Evolutionary conservation across 2,888 invertebrate genomes (phyloP), one percentile per base, ranked within the genome.

Genomic region (Apomyelois bistriatella): DNA sequence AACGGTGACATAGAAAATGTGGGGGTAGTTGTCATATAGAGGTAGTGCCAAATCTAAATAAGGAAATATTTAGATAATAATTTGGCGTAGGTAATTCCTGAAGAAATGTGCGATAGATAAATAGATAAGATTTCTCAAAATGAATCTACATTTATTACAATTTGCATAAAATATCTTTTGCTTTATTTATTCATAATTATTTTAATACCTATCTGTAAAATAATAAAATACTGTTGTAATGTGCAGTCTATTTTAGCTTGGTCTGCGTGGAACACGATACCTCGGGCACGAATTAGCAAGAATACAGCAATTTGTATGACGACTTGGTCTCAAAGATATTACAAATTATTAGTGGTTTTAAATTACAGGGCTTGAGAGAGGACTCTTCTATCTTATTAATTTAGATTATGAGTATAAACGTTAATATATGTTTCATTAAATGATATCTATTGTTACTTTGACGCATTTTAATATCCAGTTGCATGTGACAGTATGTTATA

Each of bases 271-370:
- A 46, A 46, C 10, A 30, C 15, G 32, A 46, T 16, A 46, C 32
- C 32, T 16, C 46, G n/a, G 46, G 32, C 46, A 46, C 46, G 46
- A 46, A 46, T 46, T 46, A 46, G 46, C 46, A 32, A 13, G 35
- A 46, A 32, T 32, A 16, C 46, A 16, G 32, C 32, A 32, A 46
- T 46, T 46, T 46, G 32, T 46, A 46, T 32, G 46, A 46, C 7
- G 16, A 46, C 32, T 12, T 9, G 30, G 46, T 46, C 22, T 28
- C 28, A 28, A 28, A 46, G 46, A 30, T 30, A 46, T 30, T 12
- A 46, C 22, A 46, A 32, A 32, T 46, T 30, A 32, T 30, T 46
- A 46, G 30, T 13, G 4, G 9, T 32, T 12, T 43, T 28, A 16
- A 32, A 32, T 35, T 46, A n/a, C 46, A 15, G 35, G 10, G 6